Conservation (phyloP, 2,888 invertebrate species). For the Yponomeuta malinellus region DNA sequence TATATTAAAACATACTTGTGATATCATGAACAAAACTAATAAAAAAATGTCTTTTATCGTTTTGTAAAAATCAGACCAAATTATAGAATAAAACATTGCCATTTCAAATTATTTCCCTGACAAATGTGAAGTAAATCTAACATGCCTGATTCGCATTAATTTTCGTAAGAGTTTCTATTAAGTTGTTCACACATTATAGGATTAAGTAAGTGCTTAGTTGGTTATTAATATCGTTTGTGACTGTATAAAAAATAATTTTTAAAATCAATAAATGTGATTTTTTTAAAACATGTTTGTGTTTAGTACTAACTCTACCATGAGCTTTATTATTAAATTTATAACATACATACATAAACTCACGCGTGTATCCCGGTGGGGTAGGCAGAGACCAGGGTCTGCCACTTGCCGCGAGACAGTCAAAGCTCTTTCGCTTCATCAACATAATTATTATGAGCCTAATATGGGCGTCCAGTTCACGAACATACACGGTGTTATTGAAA, state of each 20-base stretch:
- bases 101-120: background rate
- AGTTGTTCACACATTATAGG: background rate
- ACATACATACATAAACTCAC: too few species aligned
- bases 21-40: background rate
- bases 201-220: background rate
- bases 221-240: constrained; percentile 25
- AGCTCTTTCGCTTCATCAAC: too few species aligned
- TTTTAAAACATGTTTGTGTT: constrained; percentile 21
- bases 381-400: too few species aligned
- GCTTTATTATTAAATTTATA: too few species aligned
- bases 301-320: too few species aligned
- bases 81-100: background rate
- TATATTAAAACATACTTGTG: constrained; percentile 1
- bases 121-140: background rate
- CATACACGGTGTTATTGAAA: too few species aligned
- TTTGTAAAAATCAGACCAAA: constrained; percentile 5
- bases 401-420: too few species aligned
- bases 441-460: too few species aligned
- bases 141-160: constrained; percentile 1
- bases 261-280: constrained; percentile 51
- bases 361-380: too few species aligned
- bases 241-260: constrained; percentile 41
- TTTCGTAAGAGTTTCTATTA: background rate
- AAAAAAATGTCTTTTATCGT: background rate
- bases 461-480: too few species aligned